These are phyloP conservation scores for Phylloscopus collybita DNA, from an alignment of 2,797 vertebrate species.

Conservation along the genomic window DNA sequence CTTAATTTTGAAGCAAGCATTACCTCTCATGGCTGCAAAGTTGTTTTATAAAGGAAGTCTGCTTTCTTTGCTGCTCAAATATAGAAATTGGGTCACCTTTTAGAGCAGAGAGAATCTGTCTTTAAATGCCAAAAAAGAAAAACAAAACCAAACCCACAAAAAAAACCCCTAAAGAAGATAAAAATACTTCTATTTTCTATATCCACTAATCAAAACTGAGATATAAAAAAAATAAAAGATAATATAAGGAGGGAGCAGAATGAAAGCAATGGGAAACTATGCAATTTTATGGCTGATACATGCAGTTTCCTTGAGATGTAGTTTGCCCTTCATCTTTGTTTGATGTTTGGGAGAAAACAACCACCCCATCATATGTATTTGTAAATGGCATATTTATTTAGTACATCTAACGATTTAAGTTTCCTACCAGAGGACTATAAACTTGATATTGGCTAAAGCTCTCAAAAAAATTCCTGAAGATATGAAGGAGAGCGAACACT, in stretches of 20 bases:
- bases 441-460: background rate
- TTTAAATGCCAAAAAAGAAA: background rate
- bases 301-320: background rate
- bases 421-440: background rate
- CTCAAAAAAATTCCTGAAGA: background rate
- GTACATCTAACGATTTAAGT: background rate
- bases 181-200: background rate
- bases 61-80: background rate
- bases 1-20: background rate
- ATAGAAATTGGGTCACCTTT: conserved; percentile 5
- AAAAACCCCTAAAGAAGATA: accelerated
- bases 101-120: background rate
- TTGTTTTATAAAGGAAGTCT: background rate
- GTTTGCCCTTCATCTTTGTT: background rate
- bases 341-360: background rate
- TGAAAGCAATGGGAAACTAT: background rate
- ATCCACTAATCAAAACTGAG: background rate
- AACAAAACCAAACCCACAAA: background rate
- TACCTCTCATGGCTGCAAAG: background rate
- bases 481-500: background rate
- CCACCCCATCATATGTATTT: background rate
- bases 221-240: background rate
- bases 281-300: background rate
- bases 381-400: background rate
- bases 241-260: background rate